Conservation (phyloP, 2,113 vertebrate species). For the Thalassarche chlororhynchos region DNA sequence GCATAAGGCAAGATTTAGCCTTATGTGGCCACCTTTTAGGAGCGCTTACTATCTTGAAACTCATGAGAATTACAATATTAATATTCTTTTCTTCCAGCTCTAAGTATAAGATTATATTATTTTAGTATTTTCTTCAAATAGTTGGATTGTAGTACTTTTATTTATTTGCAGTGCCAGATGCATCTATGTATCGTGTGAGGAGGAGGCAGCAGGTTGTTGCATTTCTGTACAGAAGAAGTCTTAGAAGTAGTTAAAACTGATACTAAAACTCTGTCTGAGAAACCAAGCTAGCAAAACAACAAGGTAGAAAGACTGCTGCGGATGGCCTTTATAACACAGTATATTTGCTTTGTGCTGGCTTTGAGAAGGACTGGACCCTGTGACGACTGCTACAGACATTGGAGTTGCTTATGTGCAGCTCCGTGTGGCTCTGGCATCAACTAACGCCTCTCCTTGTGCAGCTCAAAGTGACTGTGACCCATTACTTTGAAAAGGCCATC, state of each 20-base stretch:
- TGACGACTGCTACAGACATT: fast-evolving
- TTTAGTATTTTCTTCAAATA: not conserved
- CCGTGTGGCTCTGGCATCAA: not conserved
- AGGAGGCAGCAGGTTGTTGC: not conserved
- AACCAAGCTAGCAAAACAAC: not conserved
- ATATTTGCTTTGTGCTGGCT: not conserved
- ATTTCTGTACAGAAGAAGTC: not conserved
- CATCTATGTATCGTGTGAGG: fast-evolving
- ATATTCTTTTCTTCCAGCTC: not conserved
- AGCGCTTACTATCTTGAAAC: not conserved
- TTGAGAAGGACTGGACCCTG: not conserved
- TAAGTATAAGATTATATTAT: not conserved
- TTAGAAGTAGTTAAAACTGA: not conserved
- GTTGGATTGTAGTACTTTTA: fast-evolving
- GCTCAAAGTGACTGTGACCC: not conserved
- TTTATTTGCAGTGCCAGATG: not conserved
- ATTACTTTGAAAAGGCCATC: not conserved
- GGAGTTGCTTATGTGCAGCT: not conserved
- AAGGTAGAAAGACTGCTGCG: not conserved
- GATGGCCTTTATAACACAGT: not conserved
- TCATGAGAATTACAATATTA: not conserved
- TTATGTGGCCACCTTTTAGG: not conserved
- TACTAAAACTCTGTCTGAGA: not conserved
- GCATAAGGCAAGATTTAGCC: not conserved
- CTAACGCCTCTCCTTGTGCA: not conserved